Percentiles rank a stretch among this genome's conserved stretches.
These are phyloP conservation scores for Limosa lapponica DNA, from an alignment of 2,797 vertebrate genomes.

Conservation along the genomic window DNA sequence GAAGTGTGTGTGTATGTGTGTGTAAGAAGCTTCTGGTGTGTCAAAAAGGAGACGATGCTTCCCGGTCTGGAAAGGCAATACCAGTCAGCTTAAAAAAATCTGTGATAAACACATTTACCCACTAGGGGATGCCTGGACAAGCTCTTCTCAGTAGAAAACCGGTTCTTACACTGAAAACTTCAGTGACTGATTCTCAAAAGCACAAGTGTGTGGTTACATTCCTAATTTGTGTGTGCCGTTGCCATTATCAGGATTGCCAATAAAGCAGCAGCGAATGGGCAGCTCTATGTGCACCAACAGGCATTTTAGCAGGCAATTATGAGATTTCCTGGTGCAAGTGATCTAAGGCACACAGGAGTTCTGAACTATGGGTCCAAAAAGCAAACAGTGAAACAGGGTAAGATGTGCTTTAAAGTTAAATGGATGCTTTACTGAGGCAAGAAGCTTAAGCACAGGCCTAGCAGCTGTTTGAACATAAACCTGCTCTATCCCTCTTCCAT, in stretches of 20 bases:
- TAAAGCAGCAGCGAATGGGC: neutral
- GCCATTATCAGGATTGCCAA: neutral
- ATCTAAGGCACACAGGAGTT: neutral
- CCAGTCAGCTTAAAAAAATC: neutral
- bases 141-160: neutral
- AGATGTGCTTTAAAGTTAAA: neutral
- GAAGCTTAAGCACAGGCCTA: neutral
- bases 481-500: neutral
- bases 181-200: neutral
- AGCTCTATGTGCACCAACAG: neutral
- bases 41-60: neutral
- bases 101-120: neutral
- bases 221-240: rapidly evolving
- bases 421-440: neutral
- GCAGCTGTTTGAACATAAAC: neutral
- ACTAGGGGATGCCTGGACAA: neutral
- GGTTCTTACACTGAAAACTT: neutral
- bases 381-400: neutral
- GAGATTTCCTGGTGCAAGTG: neutral
- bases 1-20: no score
- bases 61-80: neutral
- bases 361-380: neutral
- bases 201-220: neutral
- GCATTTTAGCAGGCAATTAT: neutral
- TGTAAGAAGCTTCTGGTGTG: neutral